These are phyloP conservation scores for Petrocephalus zakoni DNA, from an alignment of 2,113 vertebrate genomes.

Conservation along the genomic window DNA sequence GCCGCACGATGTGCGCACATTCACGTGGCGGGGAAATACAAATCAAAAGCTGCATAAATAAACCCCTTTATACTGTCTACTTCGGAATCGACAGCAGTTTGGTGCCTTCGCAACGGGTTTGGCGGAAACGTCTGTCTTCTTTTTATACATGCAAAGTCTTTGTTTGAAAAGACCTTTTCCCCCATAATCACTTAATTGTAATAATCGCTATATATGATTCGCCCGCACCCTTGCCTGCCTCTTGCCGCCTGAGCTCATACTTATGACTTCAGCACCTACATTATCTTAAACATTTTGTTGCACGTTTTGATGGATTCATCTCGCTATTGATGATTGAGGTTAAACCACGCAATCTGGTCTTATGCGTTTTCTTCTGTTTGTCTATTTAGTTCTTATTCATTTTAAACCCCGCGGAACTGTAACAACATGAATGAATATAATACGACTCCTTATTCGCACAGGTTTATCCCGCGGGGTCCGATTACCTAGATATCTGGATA, in stretches of 20 bases:
- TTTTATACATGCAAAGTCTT: neutral
- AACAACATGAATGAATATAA: neutral
- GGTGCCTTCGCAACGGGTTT: neutral
- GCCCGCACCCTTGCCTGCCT: neutral
- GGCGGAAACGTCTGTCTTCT: neutral
- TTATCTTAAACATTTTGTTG: neutral
- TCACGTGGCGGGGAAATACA: no score
- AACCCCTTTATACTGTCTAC: no score
- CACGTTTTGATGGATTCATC: neutral
- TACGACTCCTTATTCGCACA: neutral
- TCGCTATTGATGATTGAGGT: neutral
- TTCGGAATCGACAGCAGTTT: neutral
- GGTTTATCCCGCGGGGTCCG: neutral
- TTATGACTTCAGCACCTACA: neutral
- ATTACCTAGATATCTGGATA: neutral
- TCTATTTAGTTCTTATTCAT: neutral
- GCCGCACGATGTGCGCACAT: no score
- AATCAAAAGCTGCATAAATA: no score
- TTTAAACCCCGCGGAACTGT: neutral
- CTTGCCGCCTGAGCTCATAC: neutral
- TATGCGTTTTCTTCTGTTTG: neutral
- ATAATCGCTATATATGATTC: neutral
- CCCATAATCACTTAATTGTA: neutral
- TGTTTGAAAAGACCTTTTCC: neutral
- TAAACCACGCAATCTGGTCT: neutral